Evolutionary conservation across 2,888 invertebrate genomes (phyloP).

Genomic region (Eupithecia abbreviata): DNA sequence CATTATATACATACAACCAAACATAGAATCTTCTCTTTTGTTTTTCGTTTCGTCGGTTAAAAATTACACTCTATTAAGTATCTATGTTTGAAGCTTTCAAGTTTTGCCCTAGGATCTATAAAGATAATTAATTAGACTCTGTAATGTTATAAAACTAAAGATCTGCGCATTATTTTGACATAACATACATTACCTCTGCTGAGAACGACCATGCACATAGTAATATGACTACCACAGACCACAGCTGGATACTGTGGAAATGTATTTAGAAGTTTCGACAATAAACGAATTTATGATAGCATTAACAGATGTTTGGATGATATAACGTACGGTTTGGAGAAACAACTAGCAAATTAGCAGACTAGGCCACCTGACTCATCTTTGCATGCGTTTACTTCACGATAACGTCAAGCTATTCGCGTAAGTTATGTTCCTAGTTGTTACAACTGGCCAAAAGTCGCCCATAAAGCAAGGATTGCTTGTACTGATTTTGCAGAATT

Average conservation of each 20-base stretch:
- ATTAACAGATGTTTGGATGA: constrained; percentile 51
- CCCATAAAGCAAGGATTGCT: neutral
- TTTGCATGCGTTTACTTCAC: neutral
- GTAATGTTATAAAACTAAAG: too few species aligned
- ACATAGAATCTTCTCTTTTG: too few species aligned
- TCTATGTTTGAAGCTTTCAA: too few species aligned
- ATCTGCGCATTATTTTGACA: too few species aligned
- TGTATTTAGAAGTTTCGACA: constrained; percentile 39
- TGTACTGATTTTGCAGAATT: neutral
- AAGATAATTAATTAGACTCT: too few species aligned
- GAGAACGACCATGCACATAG: neutral
- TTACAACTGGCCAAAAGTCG: neutral
- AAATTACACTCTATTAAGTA: too few species aligned
- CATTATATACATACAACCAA: too few species aligned
- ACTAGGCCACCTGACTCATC: constrained; percentile 29
- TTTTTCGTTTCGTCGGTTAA: too few species aligned
- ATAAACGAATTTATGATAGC: constrained; percentile 45
- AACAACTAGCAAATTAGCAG: constrained; percentile 38
- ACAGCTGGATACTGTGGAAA: constrained; percentile 8
- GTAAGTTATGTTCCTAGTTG: neutral
- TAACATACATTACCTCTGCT: too few species aligned
- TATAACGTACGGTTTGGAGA: constrained; percentile 41
- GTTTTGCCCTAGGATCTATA: too few species aligned
- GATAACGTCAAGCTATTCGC: neutral
- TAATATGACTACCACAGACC: neutral